Evolutionary conservation across 2,888 invertebrate genomes (phyloP), one percentile per base, ranked within the genome.

Genomic region (Dynastes hyllus): DNA sequence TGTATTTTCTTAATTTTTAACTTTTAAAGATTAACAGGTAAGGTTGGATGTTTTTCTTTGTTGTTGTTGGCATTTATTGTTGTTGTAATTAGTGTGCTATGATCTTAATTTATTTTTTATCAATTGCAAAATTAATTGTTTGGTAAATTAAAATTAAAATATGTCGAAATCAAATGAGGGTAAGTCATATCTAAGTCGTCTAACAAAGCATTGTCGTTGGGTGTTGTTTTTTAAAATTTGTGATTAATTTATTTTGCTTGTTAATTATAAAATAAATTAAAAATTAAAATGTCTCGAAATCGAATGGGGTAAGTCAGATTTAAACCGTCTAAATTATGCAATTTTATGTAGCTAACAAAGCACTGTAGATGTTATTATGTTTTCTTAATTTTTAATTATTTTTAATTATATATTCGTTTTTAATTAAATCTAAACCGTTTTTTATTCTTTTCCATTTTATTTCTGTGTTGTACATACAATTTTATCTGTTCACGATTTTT

Each of bases 1-100:
- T 81, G 76, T 81, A 73, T 80, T 85, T 83, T 81, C 81, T 79
- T 81, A 81, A 13, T 22, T 63, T 22, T 50, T 32, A 40, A 51
- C 37, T 27, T 9, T 61, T 58, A 11, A n/a, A 40, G 37, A 45
- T 80, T 79, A 67, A 50, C 65, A 77, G 78, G 75, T 80, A 76
- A 75, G 80, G 51, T 79, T 65, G 37, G 53, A 45, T 11, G 45
- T 8, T 45, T 45, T 45, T 45, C 45, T 80, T 79, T 63, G 77
- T 79, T 80, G 80, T 63, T 29, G 11, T 29, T 29, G 40, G 40
- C 22, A 22, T 22, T 22, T 67, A n/a, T 16, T 16, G 16, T 67
- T 22, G 55, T 27, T 58, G 55, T 58, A 22, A 45, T 63, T 67
- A 40, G 2, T 45, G 66, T 67, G 66, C 16, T 67, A 16, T 16